These are phyloP conservation scores for Cryptoblepharus egeriae DNA, from an alignment of 2,797 vertebrate genomes.

Conservation along the genomic window DNA sequence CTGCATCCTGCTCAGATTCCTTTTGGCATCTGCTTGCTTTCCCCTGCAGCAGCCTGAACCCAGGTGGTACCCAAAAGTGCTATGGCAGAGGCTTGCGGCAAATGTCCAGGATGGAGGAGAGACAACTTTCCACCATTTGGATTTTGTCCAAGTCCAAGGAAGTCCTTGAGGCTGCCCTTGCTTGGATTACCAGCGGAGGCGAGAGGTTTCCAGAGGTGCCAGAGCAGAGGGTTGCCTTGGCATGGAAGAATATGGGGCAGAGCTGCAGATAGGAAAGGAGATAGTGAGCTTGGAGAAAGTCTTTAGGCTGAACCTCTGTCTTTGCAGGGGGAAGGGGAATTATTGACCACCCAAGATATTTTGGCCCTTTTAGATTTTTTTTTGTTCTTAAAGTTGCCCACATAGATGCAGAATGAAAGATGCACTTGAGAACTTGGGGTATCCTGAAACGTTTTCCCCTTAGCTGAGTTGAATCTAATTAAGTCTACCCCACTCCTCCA, in stretches of 20 bases:
- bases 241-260: neutral
- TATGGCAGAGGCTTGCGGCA: fast-evolving
- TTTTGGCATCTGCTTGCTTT: neutral
- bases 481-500: no score
- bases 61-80: neutral
- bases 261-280: neutral
- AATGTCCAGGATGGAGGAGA: neutral
- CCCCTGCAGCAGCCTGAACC: neutral
- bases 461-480: no score
- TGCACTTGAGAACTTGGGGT: neutral
- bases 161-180: no score
- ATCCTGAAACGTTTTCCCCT: no score
- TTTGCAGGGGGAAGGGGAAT: neutral
- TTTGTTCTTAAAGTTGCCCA: neutral
- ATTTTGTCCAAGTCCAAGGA: no score
- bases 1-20: neutral
- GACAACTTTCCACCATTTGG: no score
- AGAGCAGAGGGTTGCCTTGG: neutral
- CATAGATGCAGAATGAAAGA: neutral
- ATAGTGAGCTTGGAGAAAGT: neutral
- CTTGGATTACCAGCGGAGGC: neutral
- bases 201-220: neutral
- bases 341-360: neutral
- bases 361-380: neutral
- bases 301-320: neutral